Evolutionary conservation across 2,888 invertebrate genomes (phyloP), one percentile per base, ranked within the genome.

Genomic region (Neoscelio sp.): DNA sequence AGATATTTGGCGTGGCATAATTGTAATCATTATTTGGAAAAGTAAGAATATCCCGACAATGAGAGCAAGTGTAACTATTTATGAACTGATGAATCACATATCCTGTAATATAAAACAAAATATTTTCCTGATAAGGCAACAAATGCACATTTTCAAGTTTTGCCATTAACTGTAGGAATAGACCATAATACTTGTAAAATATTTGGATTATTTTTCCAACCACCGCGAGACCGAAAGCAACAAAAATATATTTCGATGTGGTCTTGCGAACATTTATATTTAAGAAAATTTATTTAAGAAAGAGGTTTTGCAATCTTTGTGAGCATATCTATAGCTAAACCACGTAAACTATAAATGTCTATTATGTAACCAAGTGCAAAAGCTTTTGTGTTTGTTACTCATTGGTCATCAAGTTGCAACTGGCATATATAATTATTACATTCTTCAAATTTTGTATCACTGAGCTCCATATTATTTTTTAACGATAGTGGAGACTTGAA

Each of bases 401-500:
- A 6, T 35, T 60, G 26, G 7, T 40, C 64, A 15, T 64, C 4
- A 8, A 64, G 0, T 8, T 26, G 13, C 23, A 64, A 50, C 5
- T 38, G 6, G 0, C 17, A 2, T n/a, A 64, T 40, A 8, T 64
- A 64, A 8, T 50, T 40, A 2, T 13, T 8, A 30, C 62, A 62
- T 10, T 58, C 28, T 18, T 35, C 10, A 5, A 44, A 30, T 35
- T 7, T 33, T 81, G n/a, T n/a, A n/a, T n/a, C n/a, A n/a, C n/a
- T n/a, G n/a, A n/a, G n/a, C n/a, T n/a, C n/a, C n/a, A n/a, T 28
- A 54, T 18, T 44, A 28, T 83, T 83, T 6, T 30, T 23, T 17
- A 68, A 35, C n/a, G 54, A 74, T 26, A 83, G 60, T 17, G 83
- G 85, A 13, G 82, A 60, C 54, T 84, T 82, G 48, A 54, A 84